phyloP scores from a whole-genome alignment of 2,888 invertebrate genomes.

The Allolobophora icterica region DNA sequence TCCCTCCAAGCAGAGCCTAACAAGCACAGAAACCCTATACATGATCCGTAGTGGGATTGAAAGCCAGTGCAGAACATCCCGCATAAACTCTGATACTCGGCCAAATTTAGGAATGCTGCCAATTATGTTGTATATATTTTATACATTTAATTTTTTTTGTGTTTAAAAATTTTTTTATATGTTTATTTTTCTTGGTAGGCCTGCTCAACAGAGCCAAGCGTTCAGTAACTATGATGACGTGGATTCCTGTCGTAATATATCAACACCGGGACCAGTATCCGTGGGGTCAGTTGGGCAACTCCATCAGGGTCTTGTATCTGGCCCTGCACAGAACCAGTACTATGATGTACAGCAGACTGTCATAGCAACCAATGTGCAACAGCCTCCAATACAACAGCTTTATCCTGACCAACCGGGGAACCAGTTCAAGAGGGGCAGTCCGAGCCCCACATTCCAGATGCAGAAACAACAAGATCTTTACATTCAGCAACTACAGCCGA shows the following conservation, averaged over 20 bases:
- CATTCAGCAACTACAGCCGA: background rate
- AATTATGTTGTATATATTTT: too few species aligned
- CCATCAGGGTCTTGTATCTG: background rate
- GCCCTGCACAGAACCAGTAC: background rate
- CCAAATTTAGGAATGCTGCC: too few species aligned
- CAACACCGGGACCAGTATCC: background rate
- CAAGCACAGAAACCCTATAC: too few species aligned
- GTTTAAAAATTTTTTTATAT: too few species aligned
- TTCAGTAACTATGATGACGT: constrained; percentile 3
- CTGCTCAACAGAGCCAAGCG: background rate
- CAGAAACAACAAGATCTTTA: background rate
- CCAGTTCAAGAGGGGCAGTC: background rate
- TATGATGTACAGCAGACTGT: background rate
- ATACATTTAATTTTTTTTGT: too few species aligned
- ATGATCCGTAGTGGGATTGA: too few species aligned
- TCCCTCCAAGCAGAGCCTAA: too few species aligned
- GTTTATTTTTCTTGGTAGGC: background rate
- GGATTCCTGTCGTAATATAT: background rate
- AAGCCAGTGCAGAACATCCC: too few species aligned
- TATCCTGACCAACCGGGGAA: background rate
- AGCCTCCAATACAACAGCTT: constrained; percentile 3
- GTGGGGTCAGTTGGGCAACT: background rate
- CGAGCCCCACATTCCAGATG: constrained; percentile 18
- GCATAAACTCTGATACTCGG: too few species aligned
- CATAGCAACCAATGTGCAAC: background rate